These are phyloP conservation scores for Dinomys branickii DNA, from an alignment of 2,113 vertebrate genomes.

Conservation along the genomic window DNA sequence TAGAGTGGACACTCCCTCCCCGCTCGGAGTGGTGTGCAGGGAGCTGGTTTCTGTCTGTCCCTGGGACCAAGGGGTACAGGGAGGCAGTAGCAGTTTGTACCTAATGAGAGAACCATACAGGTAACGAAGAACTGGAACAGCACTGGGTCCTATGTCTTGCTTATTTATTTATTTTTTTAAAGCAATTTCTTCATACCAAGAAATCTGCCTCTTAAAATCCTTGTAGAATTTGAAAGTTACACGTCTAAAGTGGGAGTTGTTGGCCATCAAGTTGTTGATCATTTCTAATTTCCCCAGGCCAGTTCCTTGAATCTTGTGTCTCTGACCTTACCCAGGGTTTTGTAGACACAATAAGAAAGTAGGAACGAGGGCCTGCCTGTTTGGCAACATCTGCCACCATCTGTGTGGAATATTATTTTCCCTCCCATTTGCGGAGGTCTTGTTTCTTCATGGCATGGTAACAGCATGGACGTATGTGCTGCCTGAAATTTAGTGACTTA, in stretches of 20 bases:
- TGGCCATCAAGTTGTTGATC: not conserved
- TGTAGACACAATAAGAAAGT: not conserved
- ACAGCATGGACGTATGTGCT: not conserved
- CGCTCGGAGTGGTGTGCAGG: not conserved
- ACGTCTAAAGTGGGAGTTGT: not conserved
- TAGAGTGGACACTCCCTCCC: not conserved
- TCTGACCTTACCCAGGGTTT: not conserved
- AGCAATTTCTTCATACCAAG: not conserved
- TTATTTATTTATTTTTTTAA: not conserved
- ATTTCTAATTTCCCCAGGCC: not conserved
- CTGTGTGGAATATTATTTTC: not conserved
- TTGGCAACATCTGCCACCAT: not conserved
- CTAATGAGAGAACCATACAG: not conserved
- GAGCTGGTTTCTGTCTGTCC: no score
- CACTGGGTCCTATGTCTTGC: not conserved
- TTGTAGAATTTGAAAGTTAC: not conserved
- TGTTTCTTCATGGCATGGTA: not conserved
- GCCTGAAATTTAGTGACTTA: not conserved
- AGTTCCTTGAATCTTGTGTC: not conserved
- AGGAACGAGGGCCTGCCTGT: not conserved
- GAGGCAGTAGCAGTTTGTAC: not conserved
- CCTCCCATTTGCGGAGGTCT: not conserved
- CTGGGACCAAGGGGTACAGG: not conserved
- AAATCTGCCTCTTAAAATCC: not conserved
- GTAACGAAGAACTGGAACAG: not conserved